These are phyloP conservation scores for Pharmacophagus antenor DNA, from an alignment of 2,888 invertebrate genomes.

Conservation along the genomic window DNA sequence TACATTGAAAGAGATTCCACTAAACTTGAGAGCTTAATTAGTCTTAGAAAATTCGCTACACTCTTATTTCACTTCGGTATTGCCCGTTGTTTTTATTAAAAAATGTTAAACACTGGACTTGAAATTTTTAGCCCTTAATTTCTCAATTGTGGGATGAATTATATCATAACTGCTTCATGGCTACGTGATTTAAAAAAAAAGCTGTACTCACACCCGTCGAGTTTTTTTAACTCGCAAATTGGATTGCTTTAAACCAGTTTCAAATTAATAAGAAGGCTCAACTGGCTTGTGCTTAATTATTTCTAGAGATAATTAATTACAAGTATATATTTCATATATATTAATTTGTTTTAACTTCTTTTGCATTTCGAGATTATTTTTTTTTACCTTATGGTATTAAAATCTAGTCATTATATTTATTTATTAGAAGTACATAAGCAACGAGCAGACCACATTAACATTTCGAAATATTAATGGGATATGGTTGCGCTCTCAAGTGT, in stretches of 20 bases:
- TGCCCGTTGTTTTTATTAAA: no score
- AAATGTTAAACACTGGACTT: no score
- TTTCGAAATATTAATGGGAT: neutral
- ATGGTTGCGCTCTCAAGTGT: neutral
- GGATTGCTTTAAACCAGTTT: constrained; percentile 1
- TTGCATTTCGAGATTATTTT: neutral
- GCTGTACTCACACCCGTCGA: no score
- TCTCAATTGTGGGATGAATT: no score
- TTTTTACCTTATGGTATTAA: neutral
- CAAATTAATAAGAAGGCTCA: neutral
- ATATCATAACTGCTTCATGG: no score
- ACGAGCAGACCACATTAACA: neutral
- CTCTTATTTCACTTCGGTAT: no score
- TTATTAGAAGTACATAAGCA: neutral
- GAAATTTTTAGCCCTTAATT: no score
- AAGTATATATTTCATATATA: neutral
- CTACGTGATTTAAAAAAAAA: no score
- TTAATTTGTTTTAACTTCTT: neutral
- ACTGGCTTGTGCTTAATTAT: neutral
- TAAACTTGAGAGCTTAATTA: no score
- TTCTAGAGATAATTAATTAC: neutral
- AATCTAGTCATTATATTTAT: neutral
- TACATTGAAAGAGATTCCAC: no score
- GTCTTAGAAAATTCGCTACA: no score
- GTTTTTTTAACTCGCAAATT: constrained; percentile 1